Conservation (phyloP, 1,140 invertebrate species). For the Drosophila mauritiana region DNA sequence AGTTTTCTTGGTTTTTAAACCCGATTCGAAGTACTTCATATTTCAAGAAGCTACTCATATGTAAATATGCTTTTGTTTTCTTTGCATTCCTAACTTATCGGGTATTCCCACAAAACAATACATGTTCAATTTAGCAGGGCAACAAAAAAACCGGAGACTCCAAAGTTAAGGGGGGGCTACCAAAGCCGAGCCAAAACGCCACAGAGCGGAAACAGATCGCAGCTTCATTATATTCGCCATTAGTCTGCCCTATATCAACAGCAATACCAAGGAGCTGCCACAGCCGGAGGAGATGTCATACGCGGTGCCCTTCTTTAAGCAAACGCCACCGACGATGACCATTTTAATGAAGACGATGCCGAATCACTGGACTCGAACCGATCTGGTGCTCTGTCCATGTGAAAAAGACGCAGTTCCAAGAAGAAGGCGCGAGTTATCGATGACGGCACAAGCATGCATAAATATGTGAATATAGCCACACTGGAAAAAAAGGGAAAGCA, state of each 20-base stretch:
- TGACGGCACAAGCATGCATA: no score
- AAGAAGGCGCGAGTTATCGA: neutral
- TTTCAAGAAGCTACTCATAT: neutral
- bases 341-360: slow-evolving; percentile 1
- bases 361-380: slow-evolving; percentile 14
- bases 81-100: slow-evolving; percentile 1
- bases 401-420: neutral
- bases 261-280: slow-evolving; percentile 2
- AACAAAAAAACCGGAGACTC: slow-evolving; percentile 17
- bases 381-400: neutral
- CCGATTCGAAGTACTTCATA: neutral
- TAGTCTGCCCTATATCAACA: slow-evolving; percentile 43
- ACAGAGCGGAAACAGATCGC: neutral
- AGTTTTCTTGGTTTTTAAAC: neutral
- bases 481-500: no score
- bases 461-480: no score
- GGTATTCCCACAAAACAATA: neutral
- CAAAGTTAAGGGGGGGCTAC: neutral
- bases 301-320: slow-evolving; percentile 59
- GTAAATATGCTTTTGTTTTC: neutral
- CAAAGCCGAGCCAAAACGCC: slow-evolving; percentile 13
- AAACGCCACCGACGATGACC: slow-evolving; percentile 18
- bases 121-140: slow-evolving; percentile 38
- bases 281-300: slow-evolving; percentile 50
- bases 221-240: slow-evolving; percentile 45